Evolutionary conservation across 2,888 invertebrate genomes (phyloP).

Genomic region (Drosophila pseudotalamancana): DNA sequence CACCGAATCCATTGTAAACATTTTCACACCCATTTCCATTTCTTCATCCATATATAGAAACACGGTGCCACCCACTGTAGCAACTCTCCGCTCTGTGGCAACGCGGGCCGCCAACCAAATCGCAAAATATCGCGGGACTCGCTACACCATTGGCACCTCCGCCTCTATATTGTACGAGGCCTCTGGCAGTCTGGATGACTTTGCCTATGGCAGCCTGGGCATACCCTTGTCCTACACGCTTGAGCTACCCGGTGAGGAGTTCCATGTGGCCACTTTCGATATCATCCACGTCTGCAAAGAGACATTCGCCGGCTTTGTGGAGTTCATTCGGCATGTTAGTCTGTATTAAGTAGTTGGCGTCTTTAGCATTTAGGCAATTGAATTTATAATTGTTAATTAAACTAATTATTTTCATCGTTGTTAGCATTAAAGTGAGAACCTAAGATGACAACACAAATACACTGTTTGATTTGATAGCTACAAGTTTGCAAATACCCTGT

Average conservation of each 20-base stretch:
- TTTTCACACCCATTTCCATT: constrained; percentile 13
- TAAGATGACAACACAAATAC: constrained; percentile 10
- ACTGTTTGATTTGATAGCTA: neutral
- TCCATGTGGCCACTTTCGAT: constrained; percentile 81
- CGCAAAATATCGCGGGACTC: constrained; percentile 82
- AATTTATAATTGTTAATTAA: constrained; percentile 79
- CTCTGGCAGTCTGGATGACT: constrained; percentile 88
- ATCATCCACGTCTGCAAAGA: constrained; percentile 83
- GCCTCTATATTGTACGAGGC: constrained; percentile 86
- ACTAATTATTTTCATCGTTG: constrained; percentile 70
- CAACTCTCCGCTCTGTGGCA: constrained; percentile 81
- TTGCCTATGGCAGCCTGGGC: constrained; percentile 86
- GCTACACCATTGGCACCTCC: constrained; percentile 86
- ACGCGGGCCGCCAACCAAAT: constrained; percentile 82
- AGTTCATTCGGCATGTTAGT: constrained; percentile 83
- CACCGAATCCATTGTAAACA: constrained; percentile 42
- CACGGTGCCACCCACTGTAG: constrained; percentile 80
- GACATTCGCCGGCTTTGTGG: constrained; percentile 83
- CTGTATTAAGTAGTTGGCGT: constrained; percentile 68
- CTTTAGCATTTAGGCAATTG: constrained; percentile 61
- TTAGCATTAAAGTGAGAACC: constrained; percentile 62
- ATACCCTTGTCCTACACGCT: constrained; percentile 87
- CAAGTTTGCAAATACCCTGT: neutral
- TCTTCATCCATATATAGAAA: constrained; percentile 60
- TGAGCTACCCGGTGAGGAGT: constrained; percentile 87